Base-by-base conservation (phyloP, 92 coral and sea anemone genomes). In the Heliopora coerulea region DNA sequence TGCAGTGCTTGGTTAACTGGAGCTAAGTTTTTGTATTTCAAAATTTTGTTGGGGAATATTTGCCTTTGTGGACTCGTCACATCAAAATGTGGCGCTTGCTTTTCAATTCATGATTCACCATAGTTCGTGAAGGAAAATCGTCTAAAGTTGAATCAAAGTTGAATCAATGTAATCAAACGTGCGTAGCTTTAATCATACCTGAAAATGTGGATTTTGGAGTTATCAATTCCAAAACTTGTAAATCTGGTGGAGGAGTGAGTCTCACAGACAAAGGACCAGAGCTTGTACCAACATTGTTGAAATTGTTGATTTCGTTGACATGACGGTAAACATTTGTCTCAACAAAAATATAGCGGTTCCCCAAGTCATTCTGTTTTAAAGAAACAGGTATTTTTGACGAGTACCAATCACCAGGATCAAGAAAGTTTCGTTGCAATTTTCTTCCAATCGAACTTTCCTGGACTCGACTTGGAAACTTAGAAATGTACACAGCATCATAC, bases 231-330 rank as follows among this genome's bases (percentile, higher is more conserved):
- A 63, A 80, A 27, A 88, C 84, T 73, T 83, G 86, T 10, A 88
- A 82, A 61, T 88, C 86, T 21, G 95, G 91, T 27, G 95, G 95
- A 32, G 95, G 95, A 15, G 95, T 88, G 10, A 88, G 81, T 1
- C 85, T 54, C 46, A 88, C 88, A 41, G 49, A 86, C 9, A 88
- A 77, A 4, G 95, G 86, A 75, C 77, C 79, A 63, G 74, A 54
- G 25, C 86, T 83, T 14, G 69, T 54, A 29, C 64, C 41, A 39
- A 82, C 20, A 78, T 88, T 84, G 54, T 88, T 86, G 1, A 86
- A 61, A 68, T 82, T 85, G 30, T 88, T 85, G 28, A 83, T 86
- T 19, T 88, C 95, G 12, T 44, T 74, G 19, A 74, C 79, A 6
- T 52, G 48, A 29, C 52, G 74, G 13, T 12, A 65, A 30, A 70